Base-by-base conservation (phyloP, 2,797 vertebrate species). In the Hippopotamyrus pictus region DNA sequence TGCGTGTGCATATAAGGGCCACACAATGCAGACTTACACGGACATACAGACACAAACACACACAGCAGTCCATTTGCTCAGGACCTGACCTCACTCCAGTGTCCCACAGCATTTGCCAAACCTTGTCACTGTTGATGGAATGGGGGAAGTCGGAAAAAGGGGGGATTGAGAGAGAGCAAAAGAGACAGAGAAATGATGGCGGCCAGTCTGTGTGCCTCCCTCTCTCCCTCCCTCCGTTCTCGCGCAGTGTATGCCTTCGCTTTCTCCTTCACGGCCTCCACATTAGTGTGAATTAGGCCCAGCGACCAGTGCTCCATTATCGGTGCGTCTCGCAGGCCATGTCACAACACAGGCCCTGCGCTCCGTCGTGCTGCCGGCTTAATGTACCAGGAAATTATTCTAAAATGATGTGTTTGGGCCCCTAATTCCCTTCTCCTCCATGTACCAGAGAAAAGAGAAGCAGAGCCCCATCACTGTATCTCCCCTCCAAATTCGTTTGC, bases 71-170 rank as follows among this genome's bases (percentile, higher is more conserved):
- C 91, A 92, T 92, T 93, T 33, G 69, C 59, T 29, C 2, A 0
- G 90, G 89, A 73, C 85, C 51, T 92, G 92, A 94, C 92, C 93
- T 90, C 22, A 33, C 59, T 88, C 90, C 89, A 91, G 91, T 91
- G 92, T 83, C 17, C 22, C 0, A 50, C 5, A 76, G 93, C 92
- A 93, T 93, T 94, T 94, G 94, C 94, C 92, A 90, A 12, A 89
- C 89, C 88, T 37, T 46, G 76, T 50, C 91, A 51, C 89, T 54
- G 86, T 44, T 83, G 84, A 53, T 29, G 25, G 22, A 86, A 46
- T 22, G 50, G 1, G 37, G 25, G 11, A 92, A 90, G 51, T 86
- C 84, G 86, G 73, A 86, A 88, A 86, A 29, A 76, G 37, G n/a
- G 76, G n/a, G 14, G 50, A 37, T 12, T 76, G 89, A 89, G 89